Percentiles rank a stretch among this genome's conserved stretches.
phyloP scores from a whole-genome alignment of 1,140 invertebrate genomes.

The Papilio xuthus region DNA sequence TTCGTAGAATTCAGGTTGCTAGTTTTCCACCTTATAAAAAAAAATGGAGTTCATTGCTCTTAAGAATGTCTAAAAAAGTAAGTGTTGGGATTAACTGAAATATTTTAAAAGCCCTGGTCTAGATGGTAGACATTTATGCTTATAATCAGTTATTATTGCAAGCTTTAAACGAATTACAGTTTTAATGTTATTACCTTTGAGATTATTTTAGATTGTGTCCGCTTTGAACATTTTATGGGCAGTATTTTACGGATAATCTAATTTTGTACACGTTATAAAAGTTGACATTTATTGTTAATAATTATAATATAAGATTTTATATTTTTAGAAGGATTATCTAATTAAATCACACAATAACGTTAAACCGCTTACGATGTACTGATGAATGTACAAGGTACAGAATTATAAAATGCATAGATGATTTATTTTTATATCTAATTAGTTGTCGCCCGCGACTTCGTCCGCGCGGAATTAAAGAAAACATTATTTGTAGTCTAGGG shows the following conservation, averaged over 20 bases:
- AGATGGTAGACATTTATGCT: conserved; percentile 24
- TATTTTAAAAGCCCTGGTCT: not conserved
- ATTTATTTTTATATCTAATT: too few relatives aligned
- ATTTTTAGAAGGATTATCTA: conserved; percentile 1
- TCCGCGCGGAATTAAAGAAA: too few relatives aligned
- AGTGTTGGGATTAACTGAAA: not conserved
- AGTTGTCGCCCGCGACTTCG: too few relatives aligned
- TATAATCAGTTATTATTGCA: conserved; percentile 18
- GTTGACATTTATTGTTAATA: conserved; percentile 1
- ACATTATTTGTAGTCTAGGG: too few relatives aligned
- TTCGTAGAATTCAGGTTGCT: too few relatives aligned
- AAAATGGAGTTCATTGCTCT: not conserved
- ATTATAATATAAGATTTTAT: conserved; percentile 7
- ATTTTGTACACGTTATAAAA: conserved; percentile 22
- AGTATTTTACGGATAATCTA: conserved; percentile 27
- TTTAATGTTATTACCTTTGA: conserved; percentile 16
- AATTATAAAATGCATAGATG: too few relatives aligned
- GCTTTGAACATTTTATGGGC: conserved; percentile 22
- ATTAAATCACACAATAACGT: not conserved
- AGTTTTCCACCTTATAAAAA: too few relatives aligned
- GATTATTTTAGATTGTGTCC: conserved; percentile 17
- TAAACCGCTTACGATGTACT: too few relatives aligned
- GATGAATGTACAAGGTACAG: too few relatives aligned
- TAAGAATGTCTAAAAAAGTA: not conserved
- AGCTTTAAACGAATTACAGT: conserved; percentile 19